Conservation (phyloP, 2,888 invertebrate genomes). For the Leucophora obtusa region DNA sequence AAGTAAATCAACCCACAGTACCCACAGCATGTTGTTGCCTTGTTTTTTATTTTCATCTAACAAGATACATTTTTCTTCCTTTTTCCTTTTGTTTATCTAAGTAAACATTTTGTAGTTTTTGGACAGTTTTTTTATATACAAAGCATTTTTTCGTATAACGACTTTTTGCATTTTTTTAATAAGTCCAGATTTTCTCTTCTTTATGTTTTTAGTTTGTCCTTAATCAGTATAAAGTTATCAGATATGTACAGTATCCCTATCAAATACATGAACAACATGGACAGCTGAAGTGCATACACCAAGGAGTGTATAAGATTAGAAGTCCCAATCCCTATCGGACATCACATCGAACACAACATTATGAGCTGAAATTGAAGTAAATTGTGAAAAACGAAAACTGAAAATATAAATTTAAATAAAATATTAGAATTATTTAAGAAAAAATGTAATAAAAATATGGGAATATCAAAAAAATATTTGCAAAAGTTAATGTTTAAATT, state of each 20-base stretch:
- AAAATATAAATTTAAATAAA: too few species aligned
- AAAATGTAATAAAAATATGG: too few species aligned
- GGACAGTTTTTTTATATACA: conserved; percentile 31
- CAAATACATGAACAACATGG: conserved; percentile 68
- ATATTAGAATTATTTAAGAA: too few species aligned
- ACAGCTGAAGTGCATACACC: conserved; percentile 63
- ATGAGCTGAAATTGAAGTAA: too few species aligned
- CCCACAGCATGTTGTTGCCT: neutral
- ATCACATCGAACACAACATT: too few species aligned
- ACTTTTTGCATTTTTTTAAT: conserved; percentile 39
- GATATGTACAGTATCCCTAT: conserved; percentile 71
- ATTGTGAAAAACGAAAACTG: too few species aligned
- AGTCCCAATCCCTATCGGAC: too few species aligned
- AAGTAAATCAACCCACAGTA: too few species aligned
- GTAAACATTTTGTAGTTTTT: conserved; percentile 28
- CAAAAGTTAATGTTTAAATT: too few species aligned
- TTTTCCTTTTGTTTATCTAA: conserved; percentile 39
- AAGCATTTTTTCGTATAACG: conserved; percentile 18
- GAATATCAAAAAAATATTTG: too few species aligned
- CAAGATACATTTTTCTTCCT: conserved; percentile 43
- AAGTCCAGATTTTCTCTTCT: conserved; percentile 24
- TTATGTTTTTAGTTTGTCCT: conserved; percentile 64
- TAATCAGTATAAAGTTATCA: conserved; percentile 76
- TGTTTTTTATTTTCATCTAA: conserved; percentile 29
- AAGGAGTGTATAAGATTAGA: too few species aligned